Evolutionary conservation across 1,140 invertebrate genomes (phyloP), one percentile per base, ranked within the genome.

Genomic region (Copidosoma floridanum): DNA sequence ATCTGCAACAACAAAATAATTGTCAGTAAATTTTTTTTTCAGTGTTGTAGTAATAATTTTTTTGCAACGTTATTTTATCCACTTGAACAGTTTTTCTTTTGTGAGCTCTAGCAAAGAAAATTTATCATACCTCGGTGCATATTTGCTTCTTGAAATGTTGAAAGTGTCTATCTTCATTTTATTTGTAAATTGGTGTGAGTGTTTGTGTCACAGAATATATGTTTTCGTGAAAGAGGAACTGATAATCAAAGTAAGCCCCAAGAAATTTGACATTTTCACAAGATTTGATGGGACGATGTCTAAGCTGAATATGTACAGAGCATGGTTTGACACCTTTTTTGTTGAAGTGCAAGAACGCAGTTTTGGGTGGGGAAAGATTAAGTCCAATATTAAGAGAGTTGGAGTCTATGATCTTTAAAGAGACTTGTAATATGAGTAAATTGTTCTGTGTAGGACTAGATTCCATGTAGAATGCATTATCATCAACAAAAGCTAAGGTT

Each of bases 31-130:
- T n/a, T n/a, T n/a, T n/a, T n/a, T n/a, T n/a, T n/a, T n/a, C n/a
- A n/a, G n/a, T n/a, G n/a, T n/a, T n/a, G n/a, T n/a, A n/a, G n/a
- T n/a, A n/a, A n/a, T n/a, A n/a, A n/a, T n/a, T n/a, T n/a, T n/a
- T n/a, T n/a, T n/a, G n/a, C n/a, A n/a, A n/a, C n/a, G n/a, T n/a
- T n/a, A n/a, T n/a, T n/a, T n/a, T n/a, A n/a, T n/a, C n/a, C n/a
- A n/a, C n/a, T n/a, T n/a, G n/a, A n/a, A n/a, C n/a, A n/a, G n/a
- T n/a, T n/a, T n/a, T n/a, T n/a, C n/a, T 53, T 2, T 55, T 55
- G 18, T 48, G 50, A 60, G 12, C 51, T 51, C 12, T 60, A 51
- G 16, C 38, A 57, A 3, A 60, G 16, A 8, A 38, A n/a, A n/a
- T n/a, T n/a, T n/a, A n/a, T n/a, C n/a, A n/a, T n/a, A n/a, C n/a